These are phyloP conservation scores for Ctenodactylus gundi DNA, from an alignment of 2,113 vertebrate species.

Conservation along the genomic window DNA sequence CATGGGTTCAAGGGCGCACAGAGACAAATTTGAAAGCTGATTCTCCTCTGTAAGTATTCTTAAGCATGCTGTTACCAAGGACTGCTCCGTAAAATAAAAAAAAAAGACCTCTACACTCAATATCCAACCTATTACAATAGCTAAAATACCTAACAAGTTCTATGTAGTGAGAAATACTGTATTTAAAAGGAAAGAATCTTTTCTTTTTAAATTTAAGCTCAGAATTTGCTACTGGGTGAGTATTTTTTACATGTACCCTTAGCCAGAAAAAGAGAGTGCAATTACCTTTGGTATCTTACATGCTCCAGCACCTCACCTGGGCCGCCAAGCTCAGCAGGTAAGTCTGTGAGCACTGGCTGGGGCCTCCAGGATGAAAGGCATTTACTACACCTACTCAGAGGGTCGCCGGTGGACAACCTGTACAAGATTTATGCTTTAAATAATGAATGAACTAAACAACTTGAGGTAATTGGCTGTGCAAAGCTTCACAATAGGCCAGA, in stretches of 20 bases:
- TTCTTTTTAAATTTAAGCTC: conserved; percentile 56
- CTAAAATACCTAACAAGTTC: background rate
- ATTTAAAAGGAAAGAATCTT: conserved; percentile 45
- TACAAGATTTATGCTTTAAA: conserved; percentile 90
- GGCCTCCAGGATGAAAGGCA: conserved; percentile 88
- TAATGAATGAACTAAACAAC: conserved; percentile 94
- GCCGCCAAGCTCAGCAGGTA: conserved; percentile 81
- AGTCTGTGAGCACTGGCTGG: conserved; percentile 69
- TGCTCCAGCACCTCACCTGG: conserved; percentile 65
- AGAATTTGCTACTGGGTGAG: conserved; percentile 1
- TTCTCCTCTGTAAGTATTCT: background rate
- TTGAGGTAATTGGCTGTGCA: conserved; percentile 91
- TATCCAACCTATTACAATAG: background rate
- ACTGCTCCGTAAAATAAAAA: too few relatives aligned
- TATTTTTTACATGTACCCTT: conserved; percentile 64
- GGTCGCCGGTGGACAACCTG: conserved; percentile 89
- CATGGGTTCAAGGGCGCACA: conserved; percentile 62
- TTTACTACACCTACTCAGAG: conserved; percentile 85
- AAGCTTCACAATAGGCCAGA: conserved; percentile 87
- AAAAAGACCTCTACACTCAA: background rate
- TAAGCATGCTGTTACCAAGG: background rate
- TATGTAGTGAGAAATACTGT: background rate
- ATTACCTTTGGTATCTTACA: conserved; percentile 73
- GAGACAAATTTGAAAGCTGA: background rate
- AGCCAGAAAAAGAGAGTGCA: conserved; percentile 54